Base-by-base conservation (phyloP, 1,140 invertebrate species). In the Plectus sambesii region DNA sequence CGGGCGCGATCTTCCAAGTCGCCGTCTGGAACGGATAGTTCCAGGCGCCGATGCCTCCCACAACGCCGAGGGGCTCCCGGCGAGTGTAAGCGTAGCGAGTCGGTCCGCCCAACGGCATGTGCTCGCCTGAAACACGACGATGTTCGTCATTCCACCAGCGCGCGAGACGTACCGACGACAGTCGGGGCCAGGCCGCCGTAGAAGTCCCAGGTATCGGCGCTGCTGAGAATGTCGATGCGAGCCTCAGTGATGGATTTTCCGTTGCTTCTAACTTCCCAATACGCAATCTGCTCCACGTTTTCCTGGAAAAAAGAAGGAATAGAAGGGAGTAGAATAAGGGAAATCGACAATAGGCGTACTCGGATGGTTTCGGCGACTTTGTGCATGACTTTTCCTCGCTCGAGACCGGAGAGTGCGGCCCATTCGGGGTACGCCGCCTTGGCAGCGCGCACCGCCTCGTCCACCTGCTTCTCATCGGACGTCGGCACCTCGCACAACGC, bases 1-100 rank as follows among this genome's bases (percentile, higher is more conserved):
- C 74, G 41, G 75, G 74, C 12, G 73, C 17, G 33, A 60, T 61
- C 51, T 73, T 73, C 70, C 72, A 77, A 12, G 70, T 53, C 5
- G 72, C 73, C 56, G 75, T 77, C 53, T 77, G 75, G 50, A 78
- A 72, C 22, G 76, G 76, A 49, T 75, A 78, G 57, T 78, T 78
- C 76, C 76, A 78, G 1, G 76, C 76, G 9, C 76, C 76, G 15
- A 62, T 62, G 38, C 68, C 75, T 17, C 68, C 76, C 23, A 76
- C 70, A 2, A 78, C 74, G 9, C 76, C 76, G 1, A 75, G 56
- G 8, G 76, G 75, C 57, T 78, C 74, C 29, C 72, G 56, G 12
- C 56, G 40, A 1, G 58, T 59, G 42, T 60, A 60, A 39, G 58
- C 58, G 19, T 55, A 44, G 9, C 57, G 51, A 19, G 38, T 27